Base-by-base conservation (phyloP, 2,797 vertebrate genomes). In the Lateolabrax maculatus region DNA sequence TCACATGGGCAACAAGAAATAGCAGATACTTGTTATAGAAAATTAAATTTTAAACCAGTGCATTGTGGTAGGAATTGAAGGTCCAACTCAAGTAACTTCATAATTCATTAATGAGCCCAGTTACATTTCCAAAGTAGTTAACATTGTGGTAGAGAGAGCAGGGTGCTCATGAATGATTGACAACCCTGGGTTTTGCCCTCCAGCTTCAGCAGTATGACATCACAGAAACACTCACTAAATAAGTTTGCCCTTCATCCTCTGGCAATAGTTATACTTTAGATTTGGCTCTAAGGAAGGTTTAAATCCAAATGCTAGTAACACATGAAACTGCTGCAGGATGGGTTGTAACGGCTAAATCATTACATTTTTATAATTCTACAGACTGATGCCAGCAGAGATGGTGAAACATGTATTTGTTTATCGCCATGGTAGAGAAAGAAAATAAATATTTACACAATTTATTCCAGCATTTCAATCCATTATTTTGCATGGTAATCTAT, bases 161-260 rank as follows among this genome's bases (percentile, higher is more conserved):
- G 60, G 1, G 43, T 23, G 53, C 77, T 87, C 84, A 86, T 90
- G 57, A 88, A 91, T 87, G 84, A 90, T 80, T 87, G 87, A 89
- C 78, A 76, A 81, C 10, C n/a, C 36, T 16, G 9, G 44, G 58
- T 23, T 83, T 83, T 7, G 25, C 66, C 82, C 58, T 55, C 57
- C 27, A 70, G 81, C 86, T 64, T 73, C 46, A 43, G 56, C 39
- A 41, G 53, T 77, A 25, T 67, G 69, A 79, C 34, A 19, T 49
- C 9, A n/a, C 41, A 57, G 15, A 76, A 84, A 48, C 60, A 27
- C 1, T 12, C 37, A 36, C 21, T 10, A 2, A 34, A 21, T 7
- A n/a, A 10, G 25, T 34, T 56, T 70, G 43, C 34, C 53, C 15
- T 55, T 46, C 9, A 69, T 68, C 53, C 51, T 3, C 21, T 51